Percentiles rank a stretch among this genome's conserved stretches.
Evolutionary conservation across 2,113 vertebrate genomes (phyloP).

Genomic region (Isurus oxyrinchus): DNA sequence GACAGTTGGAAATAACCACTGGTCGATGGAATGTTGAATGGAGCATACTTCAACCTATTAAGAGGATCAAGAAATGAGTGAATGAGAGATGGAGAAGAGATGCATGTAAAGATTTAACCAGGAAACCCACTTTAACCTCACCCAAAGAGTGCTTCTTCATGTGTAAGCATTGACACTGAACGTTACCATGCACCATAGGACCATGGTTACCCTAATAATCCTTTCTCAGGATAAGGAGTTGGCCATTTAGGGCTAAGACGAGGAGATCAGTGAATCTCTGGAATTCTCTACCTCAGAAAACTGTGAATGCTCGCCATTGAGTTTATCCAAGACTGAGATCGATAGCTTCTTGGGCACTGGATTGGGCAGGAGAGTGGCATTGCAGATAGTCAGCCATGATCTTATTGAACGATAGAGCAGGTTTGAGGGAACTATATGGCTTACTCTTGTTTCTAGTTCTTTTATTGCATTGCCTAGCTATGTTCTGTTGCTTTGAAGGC

Average conservation of each 20-base stretch:
- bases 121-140: not conserved
- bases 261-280: too few relatives aligned
- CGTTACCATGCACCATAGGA: not conserved
- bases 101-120: not conserved
- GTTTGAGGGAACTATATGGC: too few relatives aligned
- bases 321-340: too few relatives aligned
- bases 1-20: constrained; percentile 60
- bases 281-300: too few relatives aligned
- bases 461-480: not conserved
- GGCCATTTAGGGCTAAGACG: too few relatives aligned
- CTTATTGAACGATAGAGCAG: too few relatives aligned
- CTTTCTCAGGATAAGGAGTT: too few relatives aligned
- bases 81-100: not conserved
- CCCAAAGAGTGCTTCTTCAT: not conserved
- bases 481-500: not conserved
- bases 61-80: not conserved
- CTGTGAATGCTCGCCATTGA: too few relatives aligned
- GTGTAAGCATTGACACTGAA: not conserved
- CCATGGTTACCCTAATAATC: not conserved
- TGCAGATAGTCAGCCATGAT: too few relatives aligned
- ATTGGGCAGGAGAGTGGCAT: too few relatives aligned
- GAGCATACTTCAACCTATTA: not conserved
- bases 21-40: constrained; percentile 50
- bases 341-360: too few relatives aligned
- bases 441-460: too few relatives aligned